Conservation (phyloP, 92 coral and sea anemone species). For the Muricea muricata region DNA sequence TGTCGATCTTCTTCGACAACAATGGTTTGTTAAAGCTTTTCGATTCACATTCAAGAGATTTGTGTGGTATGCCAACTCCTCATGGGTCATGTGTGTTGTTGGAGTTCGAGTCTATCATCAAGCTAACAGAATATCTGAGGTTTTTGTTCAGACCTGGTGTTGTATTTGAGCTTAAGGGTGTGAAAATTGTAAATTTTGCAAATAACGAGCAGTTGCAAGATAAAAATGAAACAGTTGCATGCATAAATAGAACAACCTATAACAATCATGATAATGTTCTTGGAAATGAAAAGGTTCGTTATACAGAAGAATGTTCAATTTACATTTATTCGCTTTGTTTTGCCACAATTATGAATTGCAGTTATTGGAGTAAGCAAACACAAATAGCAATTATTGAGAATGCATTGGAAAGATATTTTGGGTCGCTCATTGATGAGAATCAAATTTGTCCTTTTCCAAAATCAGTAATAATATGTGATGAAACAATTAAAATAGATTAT, state of each 20-base stretch:
- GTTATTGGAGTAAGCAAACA: constrained; percentile 61
- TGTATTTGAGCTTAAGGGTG: neutral
- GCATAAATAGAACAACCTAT: neutral
- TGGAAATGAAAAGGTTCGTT: neutral
- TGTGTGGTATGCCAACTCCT: constrained; percentile 46
- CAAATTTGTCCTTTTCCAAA: constrained; percentile 32
- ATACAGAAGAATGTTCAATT: constrained; percentile 47
- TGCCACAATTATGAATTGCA: constrained; percentile 59
- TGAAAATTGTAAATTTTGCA: neutral
- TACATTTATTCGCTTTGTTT: constrained; percentile 60
- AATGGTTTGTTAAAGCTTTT: constrained; percentile 41
- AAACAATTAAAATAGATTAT: constrained; percentile 38
- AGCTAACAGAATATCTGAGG: constrained; percentile 33
- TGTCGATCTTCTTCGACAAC: constrained; percentile 37
- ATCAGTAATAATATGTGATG: constrained; percentile 38
- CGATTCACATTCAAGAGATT: constrained; percentile 43
- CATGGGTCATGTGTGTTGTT: constrained; percentile 42
- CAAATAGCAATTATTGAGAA: constrained; percentile 58
- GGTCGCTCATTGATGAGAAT: constrained; percentile 30
- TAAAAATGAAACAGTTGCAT: neutral
- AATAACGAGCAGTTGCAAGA: neutral
- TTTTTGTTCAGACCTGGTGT: neutral
- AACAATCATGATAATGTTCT: neutral
- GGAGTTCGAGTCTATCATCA: constrained; percentile 34
- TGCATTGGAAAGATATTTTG: constrained; percentile 35